Evolutionary conservation across 2,888 invertebrate genomes (phyloP), one percentile per base, ranked within the genome.

Genomic region (Anthrax anthrax): DNA sequence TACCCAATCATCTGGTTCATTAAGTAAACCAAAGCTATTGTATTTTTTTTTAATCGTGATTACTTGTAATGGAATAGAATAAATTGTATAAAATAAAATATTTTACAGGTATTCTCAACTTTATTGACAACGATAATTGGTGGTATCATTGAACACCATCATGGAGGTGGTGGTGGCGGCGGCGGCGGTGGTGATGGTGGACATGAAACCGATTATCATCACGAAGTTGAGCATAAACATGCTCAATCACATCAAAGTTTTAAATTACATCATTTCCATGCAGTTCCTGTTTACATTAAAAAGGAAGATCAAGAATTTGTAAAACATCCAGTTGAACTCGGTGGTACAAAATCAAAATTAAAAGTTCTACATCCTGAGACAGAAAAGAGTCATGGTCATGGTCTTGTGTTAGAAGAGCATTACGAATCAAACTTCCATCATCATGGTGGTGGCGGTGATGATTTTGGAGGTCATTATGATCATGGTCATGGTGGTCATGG

Each of bases 231-330:
- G 52, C 77, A 78, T 55, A 76, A 78, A 53, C 77, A 78, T 57
- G 78, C 80, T 29, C 80, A 79, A 53, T 80, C 80, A 38, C 80
- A 80, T 58, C 80, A 81, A 63, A 78, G 76, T 47, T 75, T 81
- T 53, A 78, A 80, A 56, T 76, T 80, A 54, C 79, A 80, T 60
- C 80, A 80, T 59, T 80, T 75, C 69, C 80, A 80, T 57, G 74
- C 80, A 1, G 80, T 81, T 2, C 80, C 80, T 2, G 78, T 80
- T 0, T 80, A 78, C 63, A 71, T 79, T 8, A 80, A 80, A 67
- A 78, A 80, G 56, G 79, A 80, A 57, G 75, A 79, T 64, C 73
- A 73, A 55, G 77, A 80, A 60, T 65, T 78, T 49, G 59, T 80
- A 4, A 73, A 80, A 56, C 77, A 80, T 56, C 80, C 80, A 4